Evolutionary conservation across 2,888 invertebrate species (phyloP), one percentile per base, ranked within the genome.

Genomic region (Plagodis pulveraria): DNA sequence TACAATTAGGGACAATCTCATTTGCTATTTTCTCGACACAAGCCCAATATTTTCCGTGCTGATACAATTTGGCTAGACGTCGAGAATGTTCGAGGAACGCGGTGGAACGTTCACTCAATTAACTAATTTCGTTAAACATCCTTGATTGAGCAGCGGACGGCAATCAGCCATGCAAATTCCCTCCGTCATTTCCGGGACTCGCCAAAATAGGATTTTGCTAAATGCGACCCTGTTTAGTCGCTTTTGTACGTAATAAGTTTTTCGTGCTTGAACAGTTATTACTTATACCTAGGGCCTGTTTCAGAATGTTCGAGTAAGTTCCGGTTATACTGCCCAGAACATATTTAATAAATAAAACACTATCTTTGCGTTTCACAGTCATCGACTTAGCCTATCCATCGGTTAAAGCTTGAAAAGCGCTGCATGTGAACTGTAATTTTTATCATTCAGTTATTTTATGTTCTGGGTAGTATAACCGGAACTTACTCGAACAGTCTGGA

Each of bases 51-150:
- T 61, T 56, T 56, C 48, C 12, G 38, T 34, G 34, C 68, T 80
- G 81, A 88, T 87, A 87, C 84, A 58, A 56, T 62, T 58, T 58
- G 41, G 35, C 12, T 38, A 49, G 52, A 49, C 22, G n/a, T 48
- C 42, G 54, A 49, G 63, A 71, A 75, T 74, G 74, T 71, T 72
- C 63, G 72, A 68, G 75, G 76, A 75, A 74, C 72, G 76, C 58
- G 76, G 76, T 77, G 80, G 82, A 84, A 79, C 86, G 86, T 85
- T 87, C 89, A 89, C 88, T 90, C 91, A 90, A 91, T 91, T 91
- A 91, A 89, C 87, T 91, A 90, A 91, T 92, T 91, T 87, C 83
- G 91, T 91, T 92, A 91, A 92, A 90, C 88, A 90, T 86, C 90
- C 91, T 89, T 91, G 91, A 92, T 92, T 92, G 91, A 89, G 86